phyloP scores from a whole-genome alignment of 2,113 vertebrate genomes.

The Anolis sagrei region DNA sequence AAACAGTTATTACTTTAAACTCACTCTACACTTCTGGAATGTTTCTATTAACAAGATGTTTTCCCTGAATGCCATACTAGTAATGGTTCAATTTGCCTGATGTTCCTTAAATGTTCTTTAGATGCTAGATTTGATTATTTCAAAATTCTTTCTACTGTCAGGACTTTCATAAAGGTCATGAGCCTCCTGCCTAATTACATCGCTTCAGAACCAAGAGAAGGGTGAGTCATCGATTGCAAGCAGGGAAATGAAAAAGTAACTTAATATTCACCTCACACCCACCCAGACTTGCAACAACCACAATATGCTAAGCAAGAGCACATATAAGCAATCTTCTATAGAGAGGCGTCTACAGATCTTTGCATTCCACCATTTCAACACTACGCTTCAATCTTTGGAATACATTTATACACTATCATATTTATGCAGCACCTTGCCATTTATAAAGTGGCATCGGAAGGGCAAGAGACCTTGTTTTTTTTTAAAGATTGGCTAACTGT shows the following conservation, averaged over 20 bases:
- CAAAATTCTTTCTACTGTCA: neutral
- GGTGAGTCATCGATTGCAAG: conserved; percentile 16
- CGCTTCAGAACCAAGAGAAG: neutral
- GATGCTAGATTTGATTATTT: neutral
- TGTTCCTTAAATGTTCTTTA: neutral
- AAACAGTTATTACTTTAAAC: neutral
- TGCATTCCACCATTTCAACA: neutral
- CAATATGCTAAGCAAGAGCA: neutral
- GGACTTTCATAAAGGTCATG: conserved; percentile 22
- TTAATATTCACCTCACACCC: conserved; percentile 15
- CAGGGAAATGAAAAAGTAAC: neutral
- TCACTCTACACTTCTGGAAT: neutral
- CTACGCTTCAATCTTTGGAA: neutral
- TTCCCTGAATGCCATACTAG: neutral
- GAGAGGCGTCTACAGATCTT: neutral
- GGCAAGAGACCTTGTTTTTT: neutral
- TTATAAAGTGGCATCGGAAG: neutral
- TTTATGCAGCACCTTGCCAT: neutral
- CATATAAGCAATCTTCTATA: neutral
- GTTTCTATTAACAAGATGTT: neutral
- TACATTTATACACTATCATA: neutral
- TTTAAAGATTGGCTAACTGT: neutral
- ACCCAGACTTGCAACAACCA: neutral
- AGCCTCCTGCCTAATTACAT: conserved; percentile 14
- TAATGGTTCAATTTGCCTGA: neutral